Conservation (phyloP, 1,140 invertebrate genomes). For the Stenopsyche tienmushanensis region DNA sequence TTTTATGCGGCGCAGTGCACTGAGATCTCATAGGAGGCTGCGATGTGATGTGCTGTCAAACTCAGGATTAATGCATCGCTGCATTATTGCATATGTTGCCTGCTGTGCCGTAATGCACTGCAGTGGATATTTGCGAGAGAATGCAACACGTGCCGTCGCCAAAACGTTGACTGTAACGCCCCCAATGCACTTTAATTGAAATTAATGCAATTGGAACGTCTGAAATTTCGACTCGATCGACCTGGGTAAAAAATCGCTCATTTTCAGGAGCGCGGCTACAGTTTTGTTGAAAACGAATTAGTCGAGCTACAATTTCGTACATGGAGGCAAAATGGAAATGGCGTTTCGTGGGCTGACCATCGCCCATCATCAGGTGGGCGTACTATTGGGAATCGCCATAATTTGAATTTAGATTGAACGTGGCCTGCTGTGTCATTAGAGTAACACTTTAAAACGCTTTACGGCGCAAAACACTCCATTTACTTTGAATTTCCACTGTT, state of each 20-base stretch:
- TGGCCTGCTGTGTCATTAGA: conserved; percentile 7
- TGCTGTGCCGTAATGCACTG: neutral
- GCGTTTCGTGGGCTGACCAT: neutral
- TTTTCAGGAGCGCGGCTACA: too few species aligned
- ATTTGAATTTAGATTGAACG: conserved; percentile 21
- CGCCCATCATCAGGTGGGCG: conserved; percentile 6
- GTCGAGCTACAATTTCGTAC: too few species aligned
- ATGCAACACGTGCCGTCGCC: neutral
- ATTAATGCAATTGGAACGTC: too few species aligned
- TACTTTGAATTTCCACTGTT: neutral
- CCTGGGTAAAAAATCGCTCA: too few species aligned
- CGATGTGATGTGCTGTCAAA: neutral
- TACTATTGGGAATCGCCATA: conserved; percentile 2
- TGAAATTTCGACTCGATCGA: too few species aligned
- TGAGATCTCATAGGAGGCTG: too few species aligned
- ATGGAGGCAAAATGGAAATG: conserved; percentile 19
- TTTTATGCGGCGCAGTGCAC: too few species aligned
- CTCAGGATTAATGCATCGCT: neutral
- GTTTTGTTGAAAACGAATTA: too few species aligned
- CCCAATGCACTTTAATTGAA: neutral
- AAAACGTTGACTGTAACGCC: neutral
- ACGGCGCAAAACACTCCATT: neutral
- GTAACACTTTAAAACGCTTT: neutral
- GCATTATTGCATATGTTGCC: neutral
- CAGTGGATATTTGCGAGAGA: neutral